phyloP scores from a whole-genome alignment of 2,888 invertebrate species.

The Arctia plantaginis region DNA sequence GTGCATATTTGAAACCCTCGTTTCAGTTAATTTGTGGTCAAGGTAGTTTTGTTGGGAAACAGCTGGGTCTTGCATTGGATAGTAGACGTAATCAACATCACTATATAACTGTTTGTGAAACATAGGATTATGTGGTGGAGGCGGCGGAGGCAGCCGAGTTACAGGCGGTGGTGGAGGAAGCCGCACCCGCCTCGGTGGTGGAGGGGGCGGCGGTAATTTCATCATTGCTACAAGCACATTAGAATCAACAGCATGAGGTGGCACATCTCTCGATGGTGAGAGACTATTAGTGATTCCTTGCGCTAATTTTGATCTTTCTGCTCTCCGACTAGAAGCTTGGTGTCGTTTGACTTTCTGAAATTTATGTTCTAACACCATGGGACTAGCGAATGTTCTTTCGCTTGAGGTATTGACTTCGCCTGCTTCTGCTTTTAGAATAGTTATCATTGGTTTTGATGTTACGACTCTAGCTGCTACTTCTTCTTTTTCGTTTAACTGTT shows the following conservation, averaged over 20 bases:
- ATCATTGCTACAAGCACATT: conserved; percentile 88
- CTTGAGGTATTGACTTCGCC: conserved; percentile 89
- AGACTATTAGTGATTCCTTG: conserved; percentile 79
- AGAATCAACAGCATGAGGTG: conserved; percentile 74
- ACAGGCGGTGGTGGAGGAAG: conserved; percentile 90
- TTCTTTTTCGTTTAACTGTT: conserved; percentile 79
- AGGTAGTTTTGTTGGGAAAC: conserved; percentile 96
- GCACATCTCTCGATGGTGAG: conserved; percentile 80
- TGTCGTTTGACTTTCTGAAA: conserved; percentile 83
- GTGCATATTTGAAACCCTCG: conserved; percentile 87
- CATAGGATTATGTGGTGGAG: conserved; percentile 94
- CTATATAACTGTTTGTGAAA: conserved; percentile 96
- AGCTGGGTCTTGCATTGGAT: conserved; percentile 95
- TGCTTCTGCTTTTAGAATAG: conserved; percentile 91
- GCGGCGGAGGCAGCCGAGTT: conserved; percentile 88
- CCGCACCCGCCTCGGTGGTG: conserved; percentile 86
- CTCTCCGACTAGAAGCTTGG: conserved; percentile 86
- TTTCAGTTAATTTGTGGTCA: conserved; percentile 94
- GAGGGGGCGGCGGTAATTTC: conserved; percentile 86
- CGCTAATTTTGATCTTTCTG: conserved; percentile 87
- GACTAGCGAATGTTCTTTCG: conserved; percentile 84
- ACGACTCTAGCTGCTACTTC: conserved; percentile 92
- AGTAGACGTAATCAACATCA: conserved; percentile 96
- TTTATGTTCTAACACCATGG: conserved; percentile 81
- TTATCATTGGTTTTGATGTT: conserved; percentile 91